A percentile compares a stretch with the other conserved stretches of the same genome.
These are phyloP conservation scores for Nyctibius bracteatus DNA, from an alignment of 2,113 vertebrate genomes.

Conservation along the genomic window DNA sequence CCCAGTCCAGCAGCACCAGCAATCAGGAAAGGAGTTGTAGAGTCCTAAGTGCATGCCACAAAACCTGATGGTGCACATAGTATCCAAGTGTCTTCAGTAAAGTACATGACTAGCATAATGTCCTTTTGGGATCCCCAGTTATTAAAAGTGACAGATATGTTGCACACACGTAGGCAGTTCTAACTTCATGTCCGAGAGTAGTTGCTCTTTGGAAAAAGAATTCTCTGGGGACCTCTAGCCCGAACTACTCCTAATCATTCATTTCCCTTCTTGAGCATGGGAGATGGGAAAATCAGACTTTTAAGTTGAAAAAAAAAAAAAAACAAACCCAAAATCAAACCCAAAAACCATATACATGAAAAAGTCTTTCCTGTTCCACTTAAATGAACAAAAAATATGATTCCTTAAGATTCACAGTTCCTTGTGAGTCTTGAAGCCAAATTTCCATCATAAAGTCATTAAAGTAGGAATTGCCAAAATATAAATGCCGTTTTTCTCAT, in stretches of 20 bases:
- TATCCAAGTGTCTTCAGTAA: neutral
- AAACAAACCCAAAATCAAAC: accelerated
- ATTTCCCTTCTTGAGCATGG: neutral
- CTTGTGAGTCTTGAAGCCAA: neutral
- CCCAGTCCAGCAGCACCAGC: neutral
- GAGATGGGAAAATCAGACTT: neutral
- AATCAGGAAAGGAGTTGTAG: neutral
- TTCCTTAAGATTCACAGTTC: neutral
- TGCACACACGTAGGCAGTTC: neutral
- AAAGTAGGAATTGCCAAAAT: neutral
- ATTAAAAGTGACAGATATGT: neutral
- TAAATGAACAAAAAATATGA: neutral
- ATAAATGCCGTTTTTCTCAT: neutral
- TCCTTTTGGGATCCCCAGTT: neutral
- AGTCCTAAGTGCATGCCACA: neutral
- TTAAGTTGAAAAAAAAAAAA: neutral
- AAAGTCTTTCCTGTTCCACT: neutral
- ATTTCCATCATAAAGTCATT: neutral
- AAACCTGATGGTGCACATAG: neutral
- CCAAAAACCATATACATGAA: neutral
- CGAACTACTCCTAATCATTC: neutral
- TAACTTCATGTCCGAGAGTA: neutral
- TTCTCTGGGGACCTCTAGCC: neutral
- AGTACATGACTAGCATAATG: neutral
- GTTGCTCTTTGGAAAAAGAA: neutral